Base-by-base conservation (phyloP, 2,797 vertebrate species). In the Molossus alvarezi region DNA sequence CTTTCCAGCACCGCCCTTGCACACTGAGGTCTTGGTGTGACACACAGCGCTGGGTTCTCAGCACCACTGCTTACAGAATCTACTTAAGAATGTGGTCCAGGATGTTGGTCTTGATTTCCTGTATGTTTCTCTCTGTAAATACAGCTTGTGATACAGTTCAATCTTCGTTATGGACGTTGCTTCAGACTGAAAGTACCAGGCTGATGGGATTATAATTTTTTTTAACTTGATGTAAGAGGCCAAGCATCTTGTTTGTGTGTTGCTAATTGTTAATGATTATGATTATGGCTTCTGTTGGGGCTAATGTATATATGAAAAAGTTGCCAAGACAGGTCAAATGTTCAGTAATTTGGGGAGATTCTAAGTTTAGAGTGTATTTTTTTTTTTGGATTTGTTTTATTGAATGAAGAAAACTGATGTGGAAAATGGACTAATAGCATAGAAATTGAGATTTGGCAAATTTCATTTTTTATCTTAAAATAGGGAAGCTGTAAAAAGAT, bases 381-480 rank as follows among this genome's bases (percentile, higher is more conserved):
- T 6, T 37, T 94, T 82, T 25, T 51, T 77, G n/a, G 7, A 3
- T 53, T 55, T 72, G 77, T 72, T 48, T 86, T 53, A 48, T 14
- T 55, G 27, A 62, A 55, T 53, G 12, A 73, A 37, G 25, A 93
- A 82, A 90, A 93, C 21, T 76, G 55, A 13, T 17, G 1, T 13
- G 5, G 14, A 9, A 81, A 76, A 72, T 83, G 4, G 53, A 21
- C 41, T 57, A 55, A 20, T 73, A 62, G 75, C 8, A 53, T 8
- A 82, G 5, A 84, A 37, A 71, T 27, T 84, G 71, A 93, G 21
- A 57, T 84, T 51, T 87, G n/a, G 15, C 64, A 76, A 51, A 60
- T 71, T 57, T 17, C 72, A 76, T 37, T 60, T 21, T 67, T 91
- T 89, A 90, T 91, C 91, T 94, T 81, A 90, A 93, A 90, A 80